Evolutionary conservation across 2,888 invertebrate species (phyloP), one percentile per base, ranked within the genome.

Genomic region (Bembecia ichneumoniformis): DNA sequence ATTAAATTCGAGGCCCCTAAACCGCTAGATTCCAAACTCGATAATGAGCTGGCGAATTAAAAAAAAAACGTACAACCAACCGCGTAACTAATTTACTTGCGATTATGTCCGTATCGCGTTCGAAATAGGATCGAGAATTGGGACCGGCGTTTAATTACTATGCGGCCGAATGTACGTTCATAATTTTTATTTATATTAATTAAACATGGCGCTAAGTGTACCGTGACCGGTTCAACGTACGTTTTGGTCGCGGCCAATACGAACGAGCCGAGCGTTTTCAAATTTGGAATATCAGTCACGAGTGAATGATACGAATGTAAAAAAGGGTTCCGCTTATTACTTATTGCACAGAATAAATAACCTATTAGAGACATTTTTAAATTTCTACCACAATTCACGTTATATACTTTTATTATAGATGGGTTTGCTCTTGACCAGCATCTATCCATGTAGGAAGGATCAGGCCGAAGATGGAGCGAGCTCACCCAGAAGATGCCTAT

Each of bases 111-210:
- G n/a, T 40, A 14, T 40, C 14, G n/a, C 40, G 11, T 40, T 40
- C 14, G 40, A 40, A 40, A 40, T 40, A 40, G 13, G 40, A 14
- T 13, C 40, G 40, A 40, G 14, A 40, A 40, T 40, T n/a, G n/a
- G 40, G 14, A 13, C 5, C n/a, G 14, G 9, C 11, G 40, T n/a
- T 40, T 13, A 40, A 14, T 40, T 13, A 40, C 9, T 40, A 40
- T 40, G 40, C 40, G 40, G 40, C 14, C 13, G 40, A 40, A 14
- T 40, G 40, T 40, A 40, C 72, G 73, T 77, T 76, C 72, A 70
- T 77, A 60, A 60, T 65, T 72, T 73, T 77, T 72, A 74, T 77
- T 71, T 74, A 77, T 79, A 79, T 80, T 81, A 82, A 82, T 83
- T 82, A 82, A 81, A 77, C 71, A 70, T 62, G 58, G 56, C 50